Evolutionary conservation across 2,113 vertebrate genomes (phyloP).

Genomic region (Eubucco bourcierii): DNA sequence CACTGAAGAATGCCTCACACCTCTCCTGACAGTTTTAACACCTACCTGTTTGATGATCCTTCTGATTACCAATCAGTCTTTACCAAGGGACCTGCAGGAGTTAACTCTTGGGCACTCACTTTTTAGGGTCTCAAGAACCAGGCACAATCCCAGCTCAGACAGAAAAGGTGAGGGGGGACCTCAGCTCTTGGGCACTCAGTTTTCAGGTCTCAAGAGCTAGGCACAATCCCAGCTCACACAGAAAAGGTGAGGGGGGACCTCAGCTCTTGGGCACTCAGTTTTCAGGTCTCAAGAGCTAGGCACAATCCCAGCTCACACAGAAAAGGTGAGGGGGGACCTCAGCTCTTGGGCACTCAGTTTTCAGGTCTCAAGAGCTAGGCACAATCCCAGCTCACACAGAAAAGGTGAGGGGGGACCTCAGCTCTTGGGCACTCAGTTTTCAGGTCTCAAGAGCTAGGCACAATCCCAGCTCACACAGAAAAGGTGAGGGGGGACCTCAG

Average conservation of each 20-base stretch:
- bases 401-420: too few species aligned
- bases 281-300: too few species aligned
- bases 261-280: too few species aligned
- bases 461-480: not conserved
- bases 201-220: not conserved
- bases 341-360: not conserved
- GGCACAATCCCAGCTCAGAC: not conserved
- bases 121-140: not conserved
- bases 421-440: not conserved
- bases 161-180: too few species aligned
- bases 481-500: not conserved
- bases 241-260: not conserved
- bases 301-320: too few species aligned
- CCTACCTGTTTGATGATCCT: not conserved
- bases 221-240: not conserved
- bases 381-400: not conserved
- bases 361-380: not conserved
- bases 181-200: not conserved
- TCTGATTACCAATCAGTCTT: not conserved
- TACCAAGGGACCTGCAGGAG: not conserved
- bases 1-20: not conserved
- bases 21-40: not conserved
- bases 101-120: not conserved
- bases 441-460: not conserved
- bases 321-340: too few species aligned